A percentile compares a stretch with the other conserved stretches of the same genome.
phyloP scores from a whole-genome alignment of 2,113 vertebrate species.

The Beaufortia kweichowensis region DNA sequence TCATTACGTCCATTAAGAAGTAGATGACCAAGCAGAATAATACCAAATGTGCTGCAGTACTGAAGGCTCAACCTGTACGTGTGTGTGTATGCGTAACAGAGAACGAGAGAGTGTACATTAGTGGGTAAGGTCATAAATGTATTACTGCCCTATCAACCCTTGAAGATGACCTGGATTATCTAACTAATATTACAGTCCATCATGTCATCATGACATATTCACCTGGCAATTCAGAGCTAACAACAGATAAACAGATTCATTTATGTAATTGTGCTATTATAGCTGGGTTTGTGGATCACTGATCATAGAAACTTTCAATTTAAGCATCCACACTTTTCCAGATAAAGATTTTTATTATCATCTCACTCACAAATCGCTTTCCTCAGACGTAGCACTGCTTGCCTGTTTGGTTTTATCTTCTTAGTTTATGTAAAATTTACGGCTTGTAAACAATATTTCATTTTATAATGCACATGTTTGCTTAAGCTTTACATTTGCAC shows the following conservation, averaged over 20 bases:
- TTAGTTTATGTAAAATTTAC: background rate
- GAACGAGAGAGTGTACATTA: conserved; percentile 13
- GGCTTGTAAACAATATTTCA: background rate
- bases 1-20: conserved; percentile 50
- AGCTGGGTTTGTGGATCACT: conserved; percentile 1
- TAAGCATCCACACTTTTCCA: background rate
- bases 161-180: conserved; percentile 13
- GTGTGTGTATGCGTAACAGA: background rate
- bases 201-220: background rate
- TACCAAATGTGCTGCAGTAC: conserved; percentile 29
- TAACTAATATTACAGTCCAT: conserved; percentile 21
- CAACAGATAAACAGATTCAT: background rate
- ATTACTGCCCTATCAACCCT: conserved; percentile 33
- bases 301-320: background rate
- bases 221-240: background rate
- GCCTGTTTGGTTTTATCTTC: background rate
- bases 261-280: background rate
- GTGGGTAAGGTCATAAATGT: conserved; percentile 35
- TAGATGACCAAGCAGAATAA: conserved; percentile 51
- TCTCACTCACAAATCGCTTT: too few species aligned
- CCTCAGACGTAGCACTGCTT: too few species aligned
- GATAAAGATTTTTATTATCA: background rate
- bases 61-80: conserved; percentile 27
- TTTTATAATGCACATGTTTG: background rate
- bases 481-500: background rate